Conservation (phyloP, 1,140 invertebrate genomes). For the Eumaeus atala region DNA sequence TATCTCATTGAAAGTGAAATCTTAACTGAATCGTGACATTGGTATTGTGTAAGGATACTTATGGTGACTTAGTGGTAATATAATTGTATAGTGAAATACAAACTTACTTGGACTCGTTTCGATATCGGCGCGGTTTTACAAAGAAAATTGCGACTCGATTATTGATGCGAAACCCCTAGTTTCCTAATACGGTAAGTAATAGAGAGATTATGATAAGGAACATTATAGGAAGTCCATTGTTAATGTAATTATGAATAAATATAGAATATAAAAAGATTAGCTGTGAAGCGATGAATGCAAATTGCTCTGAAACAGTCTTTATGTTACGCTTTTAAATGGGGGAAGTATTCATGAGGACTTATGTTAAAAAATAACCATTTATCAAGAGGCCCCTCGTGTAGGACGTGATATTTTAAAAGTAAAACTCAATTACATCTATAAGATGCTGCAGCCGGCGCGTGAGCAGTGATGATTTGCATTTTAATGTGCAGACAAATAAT, state of each 20-base stretch:
- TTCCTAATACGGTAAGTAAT: slow-evolving; percentile 51
- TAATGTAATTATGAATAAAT: slow-evolving; percentile 7
- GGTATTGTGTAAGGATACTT: slow-evolving; percentile 52
- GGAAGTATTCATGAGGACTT: slow-evolving; percentile 57
- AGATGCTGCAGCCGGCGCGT: no score
- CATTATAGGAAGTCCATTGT: neutral
- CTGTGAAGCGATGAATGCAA: slow-evolving; percentile 39
- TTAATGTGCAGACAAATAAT: no score
- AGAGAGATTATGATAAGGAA: no score
- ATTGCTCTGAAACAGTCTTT: slow-evolving; percentile 47
- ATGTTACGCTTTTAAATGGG: slow-evolving; percentile 37
- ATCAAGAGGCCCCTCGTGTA: slow-evolving; percentile 36
- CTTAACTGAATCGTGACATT: slow-evolving; percentile 45
- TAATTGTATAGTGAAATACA: slow-evolving; percentile 49
- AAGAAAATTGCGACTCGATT: slow-evolving; percentile 62
- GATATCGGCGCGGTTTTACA: slow-evolving; percentile 64
- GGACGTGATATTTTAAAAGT: slow-evolving; percentile 29
- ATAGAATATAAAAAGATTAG: slow-evolving; percentile 12
- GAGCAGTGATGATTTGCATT: no score
- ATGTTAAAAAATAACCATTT: slow-evolving; percentile 45
- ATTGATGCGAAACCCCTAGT: slow-evolving; percentile 42
- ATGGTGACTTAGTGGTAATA: slow-evolving; percentile 44
- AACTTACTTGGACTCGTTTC: slow-evolving; percentile 45
- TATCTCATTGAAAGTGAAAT: slow-evolving; percentile 59
- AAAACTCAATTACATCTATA: neutral